These are phyloP conservation scores for Camponotus vicinus DNA, from an alignment of 1,140 invertebrate species.

Conservation along the genomic window DNA sequence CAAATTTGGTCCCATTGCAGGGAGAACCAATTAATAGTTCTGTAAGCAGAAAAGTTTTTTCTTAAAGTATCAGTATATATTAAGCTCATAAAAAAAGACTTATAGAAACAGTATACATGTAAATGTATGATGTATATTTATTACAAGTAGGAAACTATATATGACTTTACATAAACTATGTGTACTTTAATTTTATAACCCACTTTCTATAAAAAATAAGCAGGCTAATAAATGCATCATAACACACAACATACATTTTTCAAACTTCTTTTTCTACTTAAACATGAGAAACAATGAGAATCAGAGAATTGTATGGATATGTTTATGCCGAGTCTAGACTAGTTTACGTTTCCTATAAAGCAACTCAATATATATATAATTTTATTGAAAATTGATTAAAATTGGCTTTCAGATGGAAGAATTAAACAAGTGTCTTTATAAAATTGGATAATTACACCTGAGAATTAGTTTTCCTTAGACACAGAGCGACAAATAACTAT, in stretches of 20 bases:
- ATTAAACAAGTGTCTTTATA: conserved; percentile 35
- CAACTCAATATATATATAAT: conserved; percentile 14
- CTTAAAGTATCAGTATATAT: conserved; percentile 37
- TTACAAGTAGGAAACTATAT: conserved; percentile 55
- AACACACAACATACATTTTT: conserved; percentile 34
- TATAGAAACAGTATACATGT: conserved; percentile 44
- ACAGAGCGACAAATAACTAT: conserved; percentile 50
- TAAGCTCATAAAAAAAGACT: conserved; percentile 62
- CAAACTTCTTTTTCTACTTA: neutral
- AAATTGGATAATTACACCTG: conserved; percentile 60
- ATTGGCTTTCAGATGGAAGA: conserved; percentile 63
- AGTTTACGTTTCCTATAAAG: conserved; percentile 13
- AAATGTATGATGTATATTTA: conserved; percentile 62
- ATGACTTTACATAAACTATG: conserved; percentile 44
- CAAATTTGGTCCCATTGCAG: conserved; percentile 62
- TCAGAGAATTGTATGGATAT: conserved; percentile 9
- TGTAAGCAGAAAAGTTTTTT: conserved; percentile 23
- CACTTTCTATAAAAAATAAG: conserved; percentile 49
- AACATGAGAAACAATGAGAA: conserved; percentile 28
- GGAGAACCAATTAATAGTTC: conserved; percentile 51
- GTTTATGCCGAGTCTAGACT: conserved; percentile 2
- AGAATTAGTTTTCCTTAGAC: conserved; percentile 43
- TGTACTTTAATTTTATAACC: conserved; percentile 28
- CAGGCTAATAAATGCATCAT: conserved; percentile 66
- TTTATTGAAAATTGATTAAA: conserved; percentile 22